Evolutionary conservation across 2,113 vertebrate species (phyloP), one percentile per base, ranked within the genome.

Genomic region (Platysternon megacephalum): DNA sequence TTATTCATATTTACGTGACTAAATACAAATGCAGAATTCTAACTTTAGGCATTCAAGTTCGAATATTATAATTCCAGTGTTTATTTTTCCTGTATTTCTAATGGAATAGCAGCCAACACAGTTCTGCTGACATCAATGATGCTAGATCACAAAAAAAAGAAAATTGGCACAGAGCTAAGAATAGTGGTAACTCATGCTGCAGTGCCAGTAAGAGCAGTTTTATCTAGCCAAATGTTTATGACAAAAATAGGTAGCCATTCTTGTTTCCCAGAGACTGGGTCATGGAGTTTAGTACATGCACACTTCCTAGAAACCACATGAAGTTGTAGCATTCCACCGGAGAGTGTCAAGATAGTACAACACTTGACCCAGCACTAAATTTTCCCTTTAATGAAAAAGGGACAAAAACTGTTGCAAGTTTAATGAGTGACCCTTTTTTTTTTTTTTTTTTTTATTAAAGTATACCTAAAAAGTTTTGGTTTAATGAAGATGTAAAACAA

Each of bases 281-380:
- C 39, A 29, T 44, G 14, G 5, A 56, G 39, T 32, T 58, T 44
- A 56, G 28, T 82, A 32, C 26, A 82, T 82, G 5, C 39, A 29
- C 53, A 76, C 35, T 56, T 3, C 28, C 35, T n/a, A n/a, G 32
- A 68, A n/a, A 21, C 24, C 26, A 53, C 12, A 68, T 8, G 74
- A 86, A 86, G 56, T 35, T 32, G 8, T 1, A 86, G 29, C 48
- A 42, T 81, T n/a, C 79, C 49, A 11, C 7, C 8, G 21, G 74
- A 49, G 4, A 44, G 8, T 22, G 13, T 2, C 0, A 28, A 39
- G 1, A 2, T 0, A 78, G 0, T 72, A 51, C 46, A 86, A 55
- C 11, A n/a, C 11, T 26, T 42, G 28, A 78, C 24, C 6, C 17
- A 6, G 6, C 49, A 72, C 14, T 22, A 8, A 56, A 46, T 24